Evolutionary conservation across 2,797 vertebrate genomes (phyloP).

Genomic region (Amniataba percoides): DNA sequence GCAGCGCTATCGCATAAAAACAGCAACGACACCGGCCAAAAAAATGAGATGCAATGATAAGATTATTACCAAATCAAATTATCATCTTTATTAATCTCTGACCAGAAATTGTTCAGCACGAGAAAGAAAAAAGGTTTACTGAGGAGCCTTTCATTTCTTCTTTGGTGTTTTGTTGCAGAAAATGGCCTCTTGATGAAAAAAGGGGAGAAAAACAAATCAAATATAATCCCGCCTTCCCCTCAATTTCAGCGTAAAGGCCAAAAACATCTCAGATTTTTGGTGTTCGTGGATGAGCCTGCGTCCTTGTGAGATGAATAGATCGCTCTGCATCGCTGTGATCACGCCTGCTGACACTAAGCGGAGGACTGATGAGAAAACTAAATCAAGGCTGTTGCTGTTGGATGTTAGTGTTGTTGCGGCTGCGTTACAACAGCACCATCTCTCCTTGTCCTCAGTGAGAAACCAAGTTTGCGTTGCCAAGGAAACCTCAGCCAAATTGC

Average conservation of each 20-base stretch:
- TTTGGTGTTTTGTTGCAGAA: not conserved
- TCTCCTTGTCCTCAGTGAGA: slow-evolving; percentile 73
- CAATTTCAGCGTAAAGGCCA: not conserved
- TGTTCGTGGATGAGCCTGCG: slow-evolving; percentile 4
- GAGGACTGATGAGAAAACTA: slow-evolving; percentile 57
- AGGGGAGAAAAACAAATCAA: not conserved
- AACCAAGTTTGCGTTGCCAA: slow-evolving; percentile 86
- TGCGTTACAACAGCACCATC: slow-evolving; percentile 67
- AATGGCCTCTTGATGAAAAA: not conserved
- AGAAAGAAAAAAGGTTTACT: not conserved
- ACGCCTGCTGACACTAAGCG: slow-evolving; percentile 35
- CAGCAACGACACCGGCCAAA: not conserved
- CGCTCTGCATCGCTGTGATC: slow-evolving; percentile 39
- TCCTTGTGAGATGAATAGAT: slow-evolving; percentile 32
- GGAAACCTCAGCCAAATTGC: slow-evolving; percentile 84
- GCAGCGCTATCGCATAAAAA: slow-evolving; percentile 15
- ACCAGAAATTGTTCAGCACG: not conserved
- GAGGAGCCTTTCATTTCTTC: not conserved
- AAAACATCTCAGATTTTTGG: not conserved
- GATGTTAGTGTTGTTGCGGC: slow-evolving; percentile 60
- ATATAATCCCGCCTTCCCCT: not conserved
- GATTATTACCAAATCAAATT: slow-evolving; percentile 17
- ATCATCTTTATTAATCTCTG: slow-evolving; percentile 22
- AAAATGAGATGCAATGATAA: slow-evolving; percentile 8
- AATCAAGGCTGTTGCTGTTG: slow-evolving; percentile 67